Percentiles rank a stretch among this genome's conserved stretches.
These are phyloP conservation scores for Drosophila atripex DNA, from an alignment of 2,888 invertebrate species.

Conservation along the genomic window DNA sequence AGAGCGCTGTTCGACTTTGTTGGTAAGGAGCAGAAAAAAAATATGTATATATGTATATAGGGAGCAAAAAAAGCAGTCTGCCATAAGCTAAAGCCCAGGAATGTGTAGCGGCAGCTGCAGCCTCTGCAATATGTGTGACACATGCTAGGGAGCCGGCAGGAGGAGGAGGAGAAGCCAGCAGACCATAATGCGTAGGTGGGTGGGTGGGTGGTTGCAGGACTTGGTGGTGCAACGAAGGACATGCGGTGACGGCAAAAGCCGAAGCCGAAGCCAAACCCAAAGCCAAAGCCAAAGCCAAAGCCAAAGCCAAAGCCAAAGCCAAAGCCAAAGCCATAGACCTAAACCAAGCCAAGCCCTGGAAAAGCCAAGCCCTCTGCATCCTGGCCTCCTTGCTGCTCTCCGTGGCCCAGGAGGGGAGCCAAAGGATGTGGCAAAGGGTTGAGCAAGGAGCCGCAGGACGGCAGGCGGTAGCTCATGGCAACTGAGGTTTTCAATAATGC, in stretches of 20 bases:
- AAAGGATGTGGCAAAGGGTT: constrained; percentile 15
- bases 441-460: not conserved
- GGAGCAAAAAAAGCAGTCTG: constrained; percentile 30
- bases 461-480: constrained; percentile 16
- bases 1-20: constrained; percentile 58
- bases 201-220: constrained; percentile 5
- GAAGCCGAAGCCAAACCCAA: constrained; percentile 40
- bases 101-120: constrained; percentile 50
- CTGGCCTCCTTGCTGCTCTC: no score
- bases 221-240: constrained; percentile 46
- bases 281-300: constrained; percentile 49
- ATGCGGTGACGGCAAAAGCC: constrained; percentile 66
- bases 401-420: constrained; percentile 11
- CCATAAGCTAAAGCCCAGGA: constrained; percentile 69
- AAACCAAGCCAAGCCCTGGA: constrained; percentile 38
- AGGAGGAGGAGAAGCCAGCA: constrained; percentile 7
- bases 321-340: constrained; percentile 49
- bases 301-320: constrained; percentile 33
- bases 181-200: constrained; percentile 46
- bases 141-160: constrained; percentile 47
- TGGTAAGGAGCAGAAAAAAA: constrained; percentile 36
- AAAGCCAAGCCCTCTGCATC: constrained; percentile 9
- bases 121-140: constrained; percentile 77
- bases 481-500: constrained; percentile 70
- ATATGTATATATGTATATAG: constrained; percentile 2